Base-by-base conservation (phyloP, 2,797 vertebrate genomes). In the Chrosomus eos region DNA sequence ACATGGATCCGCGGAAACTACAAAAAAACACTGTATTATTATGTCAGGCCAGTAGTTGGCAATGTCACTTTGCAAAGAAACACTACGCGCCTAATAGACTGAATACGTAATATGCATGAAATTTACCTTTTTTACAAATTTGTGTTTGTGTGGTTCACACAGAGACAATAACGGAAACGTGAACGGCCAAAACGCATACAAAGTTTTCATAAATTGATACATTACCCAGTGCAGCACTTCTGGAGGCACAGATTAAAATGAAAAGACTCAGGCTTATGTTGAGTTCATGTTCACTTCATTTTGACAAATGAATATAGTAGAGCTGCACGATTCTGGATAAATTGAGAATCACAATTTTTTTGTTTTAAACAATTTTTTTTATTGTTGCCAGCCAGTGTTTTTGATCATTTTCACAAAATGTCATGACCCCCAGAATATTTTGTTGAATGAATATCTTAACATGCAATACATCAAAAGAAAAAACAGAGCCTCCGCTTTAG, bases 201-300 rank as follows among this genome's bases (percentile, higher is more conserved):
- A 60, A 13, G 23, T 60, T 60, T 60, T n/a, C 53, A 60, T 38
- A 40, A 14, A 58, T 23, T 5, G 33, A 58, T 38, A 77, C 53
- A 77, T 60, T 77, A 77, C 74, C 74, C 33, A 26, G 74, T 60
- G 21, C 4, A 60, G 33, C 23, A 77, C 74, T 26, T 77, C 74
- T 40, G 74, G 14, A 18, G 36, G 33, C 74, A 75, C 31, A 60
- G 14, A 53, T 76, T 18, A 40, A 77, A 60, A 77, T 38, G 14
- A 26, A 60, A 58, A 77, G 53, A 60, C 4, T 77, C 33, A 40
- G 51, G 48, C 31, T 55, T 55, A n/a, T 36, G 13, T 38, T 33
- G 9, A 74, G 48, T 33, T 74, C 70, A 48, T 19, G 2, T 72
- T 51, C 43, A 11, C 4, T 19, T 53, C 28, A 33, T 36, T 55